phyloP scores from a whole-genome alignment of 2,113 vertebrate species.

The Oncorhynchus kisutch region DNA sequence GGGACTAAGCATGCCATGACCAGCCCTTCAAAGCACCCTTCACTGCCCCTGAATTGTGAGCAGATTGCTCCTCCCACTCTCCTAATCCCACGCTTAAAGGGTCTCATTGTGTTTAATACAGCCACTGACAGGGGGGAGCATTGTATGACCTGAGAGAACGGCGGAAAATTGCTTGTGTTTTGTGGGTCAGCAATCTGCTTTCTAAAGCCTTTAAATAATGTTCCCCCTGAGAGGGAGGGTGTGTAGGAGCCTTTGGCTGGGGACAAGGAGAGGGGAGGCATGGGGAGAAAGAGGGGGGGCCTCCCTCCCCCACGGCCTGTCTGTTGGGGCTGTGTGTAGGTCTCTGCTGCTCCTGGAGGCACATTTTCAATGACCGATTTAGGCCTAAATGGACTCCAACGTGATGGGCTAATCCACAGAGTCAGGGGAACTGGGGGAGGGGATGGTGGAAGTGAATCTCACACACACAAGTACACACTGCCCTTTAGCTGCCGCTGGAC shows the following conservation, averaged over 20 bases:
- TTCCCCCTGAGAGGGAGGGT: neutral
- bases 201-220: constrained; percentile 67
- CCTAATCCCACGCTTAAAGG: constrained; percentile 71
- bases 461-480: constrained; percentile 51
- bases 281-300: too few relatives aligned
- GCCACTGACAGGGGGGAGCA: constrained; percentile 53
- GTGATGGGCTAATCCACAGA: constrained; percentile 74
- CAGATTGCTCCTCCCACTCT: constrained; percentile 55
- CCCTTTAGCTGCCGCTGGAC: constrained; percentile 62
- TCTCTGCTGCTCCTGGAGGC: constrained; percentile 65
- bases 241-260: constrained; percentile 47
- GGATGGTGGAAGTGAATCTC: constrained; percentile 47
- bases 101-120: constrained; percentile 75
- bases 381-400: constrained; percentile 72
- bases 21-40: too few relatives aligned
- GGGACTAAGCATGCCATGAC: too few relatives aligned
- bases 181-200: constrained; percentile 69
- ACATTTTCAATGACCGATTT: constrained; percentile 72
- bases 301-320: neutral
- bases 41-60: constrained; percentile 63
- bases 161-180: constrained; percentile 57
- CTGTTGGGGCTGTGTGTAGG: constrained; percentile 52
- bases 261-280: too few relatives aligned
- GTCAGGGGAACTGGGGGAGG: constrained; percentile 55
- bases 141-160: constrained; percentile 55